phyloP scores from a whole-genome alignment of 2,888 invertebrate genomes.

The Acanthosepion lycidas region DNA sequence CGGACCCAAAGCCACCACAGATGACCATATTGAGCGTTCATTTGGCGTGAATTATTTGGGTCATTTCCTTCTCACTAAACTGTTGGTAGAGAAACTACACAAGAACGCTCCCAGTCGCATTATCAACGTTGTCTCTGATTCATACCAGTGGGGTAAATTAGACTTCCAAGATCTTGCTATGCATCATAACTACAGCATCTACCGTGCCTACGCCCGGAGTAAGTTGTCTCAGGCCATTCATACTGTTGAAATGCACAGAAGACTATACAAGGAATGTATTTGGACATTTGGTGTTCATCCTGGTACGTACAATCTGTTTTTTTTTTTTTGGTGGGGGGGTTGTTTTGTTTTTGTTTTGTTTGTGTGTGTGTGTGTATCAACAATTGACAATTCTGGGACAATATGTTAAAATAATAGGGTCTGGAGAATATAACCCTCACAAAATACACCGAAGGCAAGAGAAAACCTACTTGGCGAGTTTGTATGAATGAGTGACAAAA shows the following conservation, averaged over 20 bases:
- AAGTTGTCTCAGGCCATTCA: constrained; percentile 66
- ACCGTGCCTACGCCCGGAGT: constrained; percentile 65
- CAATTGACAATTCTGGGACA: too few species aligned
- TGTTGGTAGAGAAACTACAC: constrained; percentile 61
- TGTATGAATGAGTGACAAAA: too few species aligned
- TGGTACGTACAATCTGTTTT: constrained; percentile 56
- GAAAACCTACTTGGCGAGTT: too few species aligned
- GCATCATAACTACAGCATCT: constrained; percentile 61
- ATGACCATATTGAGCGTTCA: constrained; percentile 64
- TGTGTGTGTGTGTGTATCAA: too few species aligned
- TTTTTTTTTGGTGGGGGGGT: too few species aligned
- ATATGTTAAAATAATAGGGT: too few species aligned
- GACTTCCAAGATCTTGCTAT: constrained; percentile 67
- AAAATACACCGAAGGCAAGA: too few species aligned
- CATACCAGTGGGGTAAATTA: constrained; percentile 62
- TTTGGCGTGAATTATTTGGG: constrained; percentile 71
- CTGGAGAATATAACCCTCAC: too few species aligned
- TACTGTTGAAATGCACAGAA: constrained; percentile 63
- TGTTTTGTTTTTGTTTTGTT: too few species aligned
- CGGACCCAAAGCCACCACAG: constrained; percentile 67
- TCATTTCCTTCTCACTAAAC: constrained; percentile 68
- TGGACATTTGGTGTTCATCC: constrained; percentile 67
- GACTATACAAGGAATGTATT: constrained; percentile 59
- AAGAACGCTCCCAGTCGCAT: constrained; percentile 66
- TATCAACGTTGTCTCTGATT: constrained; percentile 68